Evolutionary conservation across 2,113 vertebrate genomes (phyloP).

Genomic region (Oreochromis spilurus): DNA sequence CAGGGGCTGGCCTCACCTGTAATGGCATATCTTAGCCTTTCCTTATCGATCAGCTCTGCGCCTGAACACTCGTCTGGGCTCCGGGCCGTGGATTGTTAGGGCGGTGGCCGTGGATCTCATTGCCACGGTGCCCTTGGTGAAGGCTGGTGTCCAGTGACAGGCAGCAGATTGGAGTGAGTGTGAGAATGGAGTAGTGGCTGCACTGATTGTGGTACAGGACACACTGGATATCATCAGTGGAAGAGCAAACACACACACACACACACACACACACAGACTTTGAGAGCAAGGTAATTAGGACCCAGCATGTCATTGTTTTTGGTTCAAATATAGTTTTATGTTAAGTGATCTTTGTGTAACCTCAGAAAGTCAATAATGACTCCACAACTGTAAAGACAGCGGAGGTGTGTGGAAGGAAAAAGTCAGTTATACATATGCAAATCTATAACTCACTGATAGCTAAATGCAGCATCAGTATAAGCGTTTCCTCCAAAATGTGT

Average conservation of each 20-base stretch:
- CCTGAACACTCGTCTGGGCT: conserved; percentile 60
- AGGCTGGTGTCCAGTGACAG: conserved; percentile 65
- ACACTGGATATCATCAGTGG: background rate
- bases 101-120: conserved; percentile 50
- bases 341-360: background rate
- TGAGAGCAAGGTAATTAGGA: background rate
- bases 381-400: background rate
- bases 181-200: background rate
- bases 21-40: conserved; percentile 64
- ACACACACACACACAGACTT: background rate
- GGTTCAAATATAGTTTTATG: background rate
- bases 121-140: conserved; percentile 68
- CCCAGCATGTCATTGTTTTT: background rate
- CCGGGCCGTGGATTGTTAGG: conserved; percentile 23
- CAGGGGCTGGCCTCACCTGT: conserved; percentile 56
- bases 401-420: background rate
- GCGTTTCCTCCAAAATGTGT: background rate
- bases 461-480: background rate
- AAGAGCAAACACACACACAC: background rate
- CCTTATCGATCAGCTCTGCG: conserved; percentile 59
- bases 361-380: background rate
- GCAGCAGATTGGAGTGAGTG: conserved; percentile 25
- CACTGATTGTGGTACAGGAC: background rate
- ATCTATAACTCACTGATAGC: background rate
- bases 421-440: background rate